Percentiles rank a stretch among this genome's conserved stretches.
Conservation (phyloP, 2,797 vertebrate genomes). For the Jordanella pulchra region DNA sequence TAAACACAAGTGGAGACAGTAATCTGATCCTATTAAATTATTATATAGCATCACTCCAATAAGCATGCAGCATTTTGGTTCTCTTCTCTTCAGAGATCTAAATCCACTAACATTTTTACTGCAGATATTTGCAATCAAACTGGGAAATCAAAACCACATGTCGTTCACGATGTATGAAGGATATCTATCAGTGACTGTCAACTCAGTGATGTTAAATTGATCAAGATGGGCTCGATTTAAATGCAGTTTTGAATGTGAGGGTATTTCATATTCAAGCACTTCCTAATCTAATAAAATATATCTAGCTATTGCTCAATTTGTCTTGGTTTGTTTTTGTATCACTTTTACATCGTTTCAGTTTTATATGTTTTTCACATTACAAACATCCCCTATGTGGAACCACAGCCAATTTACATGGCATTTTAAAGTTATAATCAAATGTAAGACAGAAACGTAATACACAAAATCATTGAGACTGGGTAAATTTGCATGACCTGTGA, state of each 20-base stretch:
- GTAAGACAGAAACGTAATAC: neutral
- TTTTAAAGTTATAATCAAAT: neutral
- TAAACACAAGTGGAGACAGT: constrained; percentile 33
- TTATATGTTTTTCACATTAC: neutral
- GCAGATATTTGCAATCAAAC: constrained; percentile 53
- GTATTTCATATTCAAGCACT: constrained; percentile 57
- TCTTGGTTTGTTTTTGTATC: neutral
- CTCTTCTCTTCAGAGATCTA: constrained; percentile 36
- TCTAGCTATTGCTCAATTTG: neutral
- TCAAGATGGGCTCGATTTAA: constrained; percentile 54
- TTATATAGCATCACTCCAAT: constrained; percentile 29
- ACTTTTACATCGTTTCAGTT: neutral
- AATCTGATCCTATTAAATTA: constrained; percentile 35
- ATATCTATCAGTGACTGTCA: constrained; percentile 65
- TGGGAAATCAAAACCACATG: constrained; percentile 49
- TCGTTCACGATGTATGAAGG: constrained; percentile 59
- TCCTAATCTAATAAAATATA: neutral
- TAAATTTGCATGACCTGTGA: constrained; percentile 66
- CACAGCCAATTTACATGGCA: neutral
- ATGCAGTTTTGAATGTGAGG: constrained; percentile 50
- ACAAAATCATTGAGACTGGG: constrained; percentile 11
- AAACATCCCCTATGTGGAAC: neutral
- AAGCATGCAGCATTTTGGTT: constrained; percentile 43
- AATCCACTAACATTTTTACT: constrained; percentile 45
- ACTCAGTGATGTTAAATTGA: constrained; percentile 56